A percentile compares a stretch with the other conserved stretches of the same genome.
Evolutionary conservation across 2,797 vertebrate species (phyloP).

Genomic region (Scarus forsteni): DNA sequence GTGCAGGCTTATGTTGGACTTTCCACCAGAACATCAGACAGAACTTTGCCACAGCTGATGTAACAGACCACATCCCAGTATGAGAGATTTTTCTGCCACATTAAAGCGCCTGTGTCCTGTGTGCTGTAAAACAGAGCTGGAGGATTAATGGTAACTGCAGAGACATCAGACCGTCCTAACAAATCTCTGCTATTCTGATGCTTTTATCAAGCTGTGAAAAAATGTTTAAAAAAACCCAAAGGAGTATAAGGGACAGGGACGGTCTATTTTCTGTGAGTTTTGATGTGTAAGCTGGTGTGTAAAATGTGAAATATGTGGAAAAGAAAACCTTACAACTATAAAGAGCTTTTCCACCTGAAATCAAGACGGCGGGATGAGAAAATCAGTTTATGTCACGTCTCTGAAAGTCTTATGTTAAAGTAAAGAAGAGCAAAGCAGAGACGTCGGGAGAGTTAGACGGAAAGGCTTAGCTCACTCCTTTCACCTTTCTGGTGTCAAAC

Average conservation of each 20-base stretch:
- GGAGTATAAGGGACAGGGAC: not conserved
- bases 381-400: not conserved
- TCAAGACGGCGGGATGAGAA: not conserved
- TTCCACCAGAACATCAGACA: too few species aligned
- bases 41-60: too few species aligned
- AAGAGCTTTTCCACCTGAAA: slow-evolving; percentile 5
- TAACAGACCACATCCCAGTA: not conserved
- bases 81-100: not conserved
- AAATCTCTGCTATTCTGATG: not conserved
- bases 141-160: not conserved
- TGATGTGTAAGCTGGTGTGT: not conserved
- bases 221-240: not conserved
- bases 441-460: slow-evolving; percentile 20
- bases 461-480: not conserved
- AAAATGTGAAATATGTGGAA: not conserved
- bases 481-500: not conserved
- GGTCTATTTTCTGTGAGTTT: not conserved
- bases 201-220: not conserved
- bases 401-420: slow-evolving; percentile 13
- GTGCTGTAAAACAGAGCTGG: not conserved
- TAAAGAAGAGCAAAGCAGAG: not conserved
- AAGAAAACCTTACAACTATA: not conserved
- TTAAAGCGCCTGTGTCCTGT: not conserved
- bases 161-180: not conserved
- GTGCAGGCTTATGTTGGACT: too few species aligned